Evolutionary conservation across 2,113 vertebrate species (phyloP).

Genomic region (Junco hyemalis): DNA sequence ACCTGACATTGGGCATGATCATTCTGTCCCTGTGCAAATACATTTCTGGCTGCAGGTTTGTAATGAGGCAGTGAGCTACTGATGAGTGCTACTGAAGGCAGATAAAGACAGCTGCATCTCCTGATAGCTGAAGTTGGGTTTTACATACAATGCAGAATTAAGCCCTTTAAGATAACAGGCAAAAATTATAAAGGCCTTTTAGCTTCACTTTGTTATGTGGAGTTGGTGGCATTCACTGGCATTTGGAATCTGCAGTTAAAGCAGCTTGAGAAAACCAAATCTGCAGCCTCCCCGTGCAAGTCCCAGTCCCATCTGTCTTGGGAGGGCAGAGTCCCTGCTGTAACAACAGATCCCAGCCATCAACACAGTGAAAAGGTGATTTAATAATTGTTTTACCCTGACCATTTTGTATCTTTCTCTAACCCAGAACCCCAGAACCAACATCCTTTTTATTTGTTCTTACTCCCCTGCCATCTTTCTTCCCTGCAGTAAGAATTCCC

Average conservation of each 20-base stretch:
- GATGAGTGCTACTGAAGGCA: neutral
- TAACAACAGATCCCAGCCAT: neutral
- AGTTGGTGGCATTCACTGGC: neutral
- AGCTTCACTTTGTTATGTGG: neutral
- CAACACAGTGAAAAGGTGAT: neutral
- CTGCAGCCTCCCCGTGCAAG: neutral
- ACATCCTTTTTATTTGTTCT: neutral
- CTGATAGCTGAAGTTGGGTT: neutral
- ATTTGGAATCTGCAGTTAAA: neutral
- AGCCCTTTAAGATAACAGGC: neutral
- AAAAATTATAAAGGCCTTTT: neutral
- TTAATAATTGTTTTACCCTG: neutral
- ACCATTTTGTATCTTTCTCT: neutral
- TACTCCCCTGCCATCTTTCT: neutral
- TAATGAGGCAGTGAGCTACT: conserved; percentile 10
- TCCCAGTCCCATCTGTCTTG: neutral
- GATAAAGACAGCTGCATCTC: neutral
- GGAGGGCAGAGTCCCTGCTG: neutral
- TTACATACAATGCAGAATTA: neutral
- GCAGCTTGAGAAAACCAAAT: neutral
- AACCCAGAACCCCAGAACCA: neutral
- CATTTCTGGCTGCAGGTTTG: conserved; percentile 5
- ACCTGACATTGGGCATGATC: conserved; percentile 41
- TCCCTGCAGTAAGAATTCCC: neutral
- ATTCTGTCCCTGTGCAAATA: conserved; percentile 34